Evolutionary conservation across 1,140 invertebrate species (phyloP).

Genomic region (Dermatophagoides farinae): DNA sequence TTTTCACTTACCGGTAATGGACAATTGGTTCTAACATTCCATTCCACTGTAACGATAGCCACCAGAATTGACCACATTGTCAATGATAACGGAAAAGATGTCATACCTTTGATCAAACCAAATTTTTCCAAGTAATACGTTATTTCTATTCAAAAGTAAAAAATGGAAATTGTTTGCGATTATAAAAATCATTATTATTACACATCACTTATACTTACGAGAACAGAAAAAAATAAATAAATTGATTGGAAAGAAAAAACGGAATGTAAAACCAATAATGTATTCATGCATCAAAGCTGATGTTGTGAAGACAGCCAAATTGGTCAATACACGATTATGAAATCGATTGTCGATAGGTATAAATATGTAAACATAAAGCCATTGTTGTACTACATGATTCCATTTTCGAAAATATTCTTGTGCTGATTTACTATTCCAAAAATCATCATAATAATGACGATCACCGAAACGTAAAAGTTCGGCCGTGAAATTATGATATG

Average conservation of each 20-base stretch:
- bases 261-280: constrained; percentile 27
- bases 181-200: background rate
- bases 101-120: constrained; percentile 29
- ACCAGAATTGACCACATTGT: constrained; percentile 51
- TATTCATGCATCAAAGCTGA: constrained; percentile 32
- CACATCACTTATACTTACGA: constrained; percentile 26
- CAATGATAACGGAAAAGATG: constrained; percentile 62
- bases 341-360: constrained; percentile 23
- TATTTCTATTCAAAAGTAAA: constrained; percentile 27
- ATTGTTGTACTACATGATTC: constrained; percentile 85
- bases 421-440: constrained; percentile 76
- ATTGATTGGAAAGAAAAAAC: constrained; percentile 31
- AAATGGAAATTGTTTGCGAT: background rate
- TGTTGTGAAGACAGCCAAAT: constrained; percentile 27
- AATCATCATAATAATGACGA: constrained; percentile 65
- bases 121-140: constrained; percentile 29
- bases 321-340: constrained; percentile 16
- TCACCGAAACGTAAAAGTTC: constrained; percentile 70
- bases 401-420: constrained; percentile 66
- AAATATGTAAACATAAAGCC: constrained; percentile 79
- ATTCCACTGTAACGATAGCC: constrained; percentile 62
- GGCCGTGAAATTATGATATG: constrained; percentile 67
- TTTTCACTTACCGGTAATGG: constrained; percentile 21
- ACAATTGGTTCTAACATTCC: constrained; percentile 58
- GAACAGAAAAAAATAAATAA: constrained; percentile 29